A percentile compares a stretch with the other conserved stretches of the same genome.
Evolutionary conservation across 2,888 invertebrate species (phyloP).

Genomic region (Pseudococcus viburni): DNA sequence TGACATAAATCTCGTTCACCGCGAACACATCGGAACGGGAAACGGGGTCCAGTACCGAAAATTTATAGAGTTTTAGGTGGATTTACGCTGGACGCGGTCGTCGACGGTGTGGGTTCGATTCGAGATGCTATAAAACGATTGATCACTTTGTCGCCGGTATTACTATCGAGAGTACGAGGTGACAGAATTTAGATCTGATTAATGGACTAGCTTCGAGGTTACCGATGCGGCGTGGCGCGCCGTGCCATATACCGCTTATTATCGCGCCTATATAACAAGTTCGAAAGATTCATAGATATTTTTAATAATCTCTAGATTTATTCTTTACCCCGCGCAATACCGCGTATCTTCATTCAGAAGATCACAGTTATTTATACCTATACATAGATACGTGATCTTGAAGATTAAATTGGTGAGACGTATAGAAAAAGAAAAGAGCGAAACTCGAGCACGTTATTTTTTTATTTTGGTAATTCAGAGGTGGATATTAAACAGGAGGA

Average conservation of each 20-base stretch:
- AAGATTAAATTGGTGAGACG: no score
- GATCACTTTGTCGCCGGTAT: constrained; percentile 36
- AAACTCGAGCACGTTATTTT: no score
- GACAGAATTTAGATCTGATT: constrained; percentile 40
- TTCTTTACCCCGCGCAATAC: not conserved
- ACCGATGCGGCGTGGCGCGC: not conserved
- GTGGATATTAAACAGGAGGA: no score
- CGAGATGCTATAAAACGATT: constrained; percentile 36
- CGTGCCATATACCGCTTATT: not conserved
- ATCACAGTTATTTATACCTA: no score
- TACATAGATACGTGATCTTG: no score
- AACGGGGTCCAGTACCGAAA: not conserved
- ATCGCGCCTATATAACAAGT: not conserved
- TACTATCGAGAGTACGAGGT: constrained; percentile 14
- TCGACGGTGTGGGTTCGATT: constrained; percentile 1
- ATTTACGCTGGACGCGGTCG: not conserved
- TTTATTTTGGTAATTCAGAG: no score
- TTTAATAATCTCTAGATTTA: constrained; percentile 25
- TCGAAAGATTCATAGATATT: not conserved
- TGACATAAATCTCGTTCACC: constrained; percentile 25
- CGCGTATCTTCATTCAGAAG: not conserved
- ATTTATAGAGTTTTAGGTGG: constrained; percentile 20
- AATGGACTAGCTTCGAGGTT: constrained; percentile 23
- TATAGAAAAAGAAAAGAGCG: no score
- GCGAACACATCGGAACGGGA: not conserved